A percentile compares a stretch with the other conserved stretches of the same genome.
Evolutionary conservation across 2,797 vertebrate species (phyloP).

Genomic region (Cynopterus sphinx): DNA sequence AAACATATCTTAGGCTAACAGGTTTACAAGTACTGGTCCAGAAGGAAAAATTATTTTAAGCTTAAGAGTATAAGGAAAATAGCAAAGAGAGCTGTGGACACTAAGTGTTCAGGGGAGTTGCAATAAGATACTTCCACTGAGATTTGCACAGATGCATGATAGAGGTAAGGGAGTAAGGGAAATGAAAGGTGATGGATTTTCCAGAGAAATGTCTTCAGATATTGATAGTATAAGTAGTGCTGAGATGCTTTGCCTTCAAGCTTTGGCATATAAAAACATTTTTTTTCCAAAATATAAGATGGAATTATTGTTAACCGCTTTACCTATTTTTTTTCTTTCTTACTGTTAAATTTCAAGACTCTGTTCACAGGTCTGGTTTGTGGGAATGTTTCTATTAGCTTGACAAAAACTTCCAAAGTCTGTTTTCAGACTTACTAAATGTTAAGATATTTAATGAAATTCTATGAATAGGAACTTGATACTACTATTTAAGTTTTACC

Average conservation of each 20-base stretch:
- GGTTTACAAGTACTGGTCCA: neutral
- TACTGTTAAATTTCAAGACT: neutral
- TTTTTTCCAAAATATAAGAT: neutral
- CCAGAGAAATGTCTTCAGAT: neutral
- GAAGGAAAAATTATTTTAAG: neutral
- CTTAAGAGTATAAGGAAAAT: neutral
- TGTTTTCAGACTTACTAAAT: neutral
- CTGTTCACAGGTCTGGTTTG: neutral
- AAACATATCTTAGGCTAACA: neutral
- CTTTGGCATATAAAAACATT: neutral
- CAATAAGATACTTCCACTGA: neutral
- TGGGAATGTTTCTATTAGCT: neutral
- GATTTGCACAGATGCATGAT: too few relatives aligned
- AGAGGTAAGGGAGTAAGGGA: fast-evolving
- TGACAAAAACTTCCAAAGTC: neutral
- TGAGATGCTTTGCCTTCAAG: neutral
- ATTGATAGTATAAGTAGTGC: neutral
- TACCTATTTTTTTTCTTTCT: neutral
- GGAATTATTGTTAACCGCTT: neutral
- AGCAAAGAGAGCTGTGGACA: neutral
- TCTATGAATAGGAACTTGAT: neutral
- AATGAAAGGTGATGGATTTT: neutral
- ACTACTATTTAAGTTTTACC: neutral
- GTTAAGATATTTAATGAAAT: neutral
- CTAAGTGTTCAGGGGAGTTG: fast-evolving